Base-by-base conservation (phyloP, 2,113 vertebrate species). In the Leptocoma aspasia region DNA sequence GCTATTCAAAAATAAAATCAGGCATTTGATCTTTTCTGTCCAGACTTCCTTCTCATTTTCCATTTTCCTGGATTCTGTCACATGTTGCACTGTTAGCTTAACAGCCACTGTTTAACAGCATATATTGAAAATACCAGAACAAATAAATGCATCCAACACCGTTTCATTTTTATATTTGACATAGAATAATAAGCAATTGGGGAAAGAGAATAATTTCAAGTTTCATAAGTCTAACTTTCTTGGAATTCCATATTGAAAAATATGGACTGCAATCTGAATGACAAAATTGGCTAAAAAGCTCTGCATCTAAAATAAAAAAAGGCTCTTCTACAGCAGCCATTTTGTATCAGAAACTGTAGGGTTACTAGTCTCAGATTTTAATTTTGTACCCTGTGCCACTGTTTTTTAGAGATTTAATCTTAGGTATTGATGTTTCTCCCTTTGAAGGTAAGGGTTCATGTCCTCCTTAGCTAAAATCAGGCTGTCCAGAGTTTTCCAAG, bases 1-100 rank as follows among this genome's bases (percentile, higher is more conserved):
- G 71, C 94, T 97, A 91, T 93, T 96, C 64, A 92, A 93, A 95
- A 95, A 95, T 86, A 89, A 96, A 92, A 89, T 83, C 80, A 71
- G 31, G 8, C 71, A 75, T 91, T 95, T 95, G 64, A 96, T 95
- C 91, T 94, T 92, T 95, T 89, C 82, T 95, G 80, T 27, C 76
- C 86, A 60, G 80, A 81, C 52, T 90, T 88, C 76, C 47, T 78
- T 77, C 86, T 81, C 72, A 66, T 83, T 90, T 79, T 91, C 47
- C 24, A 2, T 81, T 92, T 83, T 35, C 56, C 56, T 59, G 56
- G 44, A 66, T 81, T 92, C 75, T 90, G 35, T 56, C 82, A 54
- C 15, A 28, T 5, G 23, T 33, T 73, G 39, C 79, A 73, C 35
- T 27, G 54, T 70, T 86, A 95, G 33, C 64, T 78, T 87, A 84